A percentile compares a stretch with the other conserved stretches of the same genome.
Conservation (phyloP, 2,113 vertebrate species). For the Dasyprocta punctata region DNA sequence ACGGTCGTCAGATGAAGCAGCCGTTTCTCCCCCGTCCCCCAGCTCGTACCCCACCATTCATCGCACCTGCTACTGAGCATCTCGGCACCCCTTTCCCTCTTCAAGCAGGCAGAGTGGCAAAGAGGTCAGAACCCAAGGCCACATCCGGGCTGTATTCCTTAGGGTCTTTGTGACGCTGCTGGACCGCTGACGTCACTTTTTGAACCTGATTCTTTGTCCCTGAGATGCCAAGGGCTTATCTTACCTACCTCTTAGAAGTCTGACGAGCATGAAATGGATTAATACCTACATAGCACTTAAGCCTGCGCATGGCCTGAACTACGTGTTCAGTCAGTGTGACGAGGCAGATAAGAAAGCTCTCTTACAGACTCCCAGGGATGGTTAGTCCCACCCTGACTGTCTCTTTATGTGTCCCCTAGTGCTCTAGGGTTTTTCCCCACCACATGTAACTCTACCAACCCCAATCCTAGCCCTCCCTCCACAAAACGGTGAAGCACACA, state of each 20-base stretch:
- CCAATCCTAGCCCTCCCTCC: neutral
- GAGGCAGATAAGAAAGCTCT: neutral
- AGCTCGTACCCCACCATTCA: neutral
- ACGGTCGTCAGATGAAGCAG: neutral
- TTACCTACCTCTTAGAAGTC: conserved; percentile 66
- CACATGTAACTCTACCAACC: neutral
- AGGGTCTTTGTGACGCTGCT: neutral
- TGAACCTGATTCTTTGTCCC: neutral
- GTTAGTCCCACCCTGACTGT: neutral
- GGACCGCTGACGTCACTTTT: neutral
- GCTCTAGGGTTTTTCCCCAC: neutral
- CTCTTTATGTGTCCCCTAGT: neutral
- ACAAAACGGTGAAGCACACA: neutral
- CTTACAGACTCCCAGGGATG: neutral
- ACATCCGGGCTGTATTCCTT: neutral
- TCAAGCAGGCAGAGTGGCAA: neutral
- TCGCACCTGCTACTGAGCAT: neutral
- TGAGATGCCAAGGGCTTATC: neutral
- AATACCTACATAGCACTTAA: neutral
- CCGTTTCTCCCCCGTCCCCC: neutral
- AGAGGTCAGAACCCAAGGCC: neutral
- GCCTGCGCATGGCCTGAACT: neutral
- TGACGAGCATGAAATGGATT: neutral
- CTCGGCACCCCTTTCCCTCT: neutral
- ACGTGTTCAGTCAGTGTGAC: neutral